Percentiles rank a stretch among this genome's conserved stretches.
These are phyloP conservation scores for Eucriotettix oculatus DNA, from an alignment of 2,888 invertebrate species.

Conservation along the genomic window DNA sequence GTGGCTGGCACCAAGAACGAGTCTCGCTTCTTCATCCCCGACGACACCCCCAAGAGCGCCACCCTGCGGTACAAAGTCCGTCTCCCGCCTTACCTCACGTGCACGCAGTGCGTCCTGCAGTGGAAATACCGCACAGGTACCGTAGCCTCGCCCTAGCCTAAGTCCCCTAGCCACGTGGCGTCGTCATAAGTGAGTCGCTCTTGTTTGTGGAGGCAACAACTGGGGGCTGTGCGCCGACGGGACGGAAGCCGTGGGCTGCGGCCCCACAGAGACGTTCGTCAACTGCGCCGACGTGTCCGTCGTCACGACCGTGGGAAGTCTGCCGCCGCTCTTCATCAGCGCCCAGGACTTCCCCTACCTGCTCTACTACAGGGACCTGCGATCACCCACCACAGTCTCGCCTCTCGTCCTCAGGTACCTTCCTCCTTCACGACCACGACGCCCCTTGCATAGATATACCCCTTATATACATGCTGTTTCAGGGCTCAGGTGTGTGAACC, in stretches of 20 bases:
- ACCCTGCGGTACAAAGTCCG: constrained; percentile 53
- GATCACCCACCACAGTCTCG: constrained; percentile 42
- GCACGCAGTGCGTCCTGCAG: constrained; percentile 79
- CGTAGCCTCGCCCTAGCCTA: too few species aligned
- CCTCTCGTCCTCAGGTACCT: constrained; percentile 62
- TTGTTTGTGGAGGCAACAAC: constrained; percentile 83
- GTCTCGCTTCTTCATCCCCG: constrained; percentile 51
- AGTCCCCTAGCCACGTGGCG: too few species aligned
- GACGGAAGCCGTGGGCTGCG: constrained; percentile 75
- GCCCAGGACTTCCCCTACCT: constrained; percentile 53
- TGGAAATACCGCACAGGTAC: constrained; percentile 80
- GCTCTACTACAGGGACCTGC: constrained; percentile 55
- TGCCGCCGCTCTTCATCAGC: constrained; percentile 46
- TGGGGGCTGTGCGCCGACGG: constrained; percentile 81
- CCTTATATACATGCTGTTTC: too few species aligned
- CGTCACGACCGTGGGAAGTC: constrained; percentile 58
- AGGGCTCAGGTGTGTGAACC: constrained; percentile 71
- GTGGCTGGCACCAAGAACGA: constrained; percentile 51
- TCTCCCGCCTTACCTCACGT: constrained; percentile 67
- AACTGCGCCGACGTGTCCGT: constrained; percentile 83
- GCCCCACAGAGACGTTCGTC: constrained; percentile 77
- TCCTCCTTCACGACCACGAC: too few species aligned
- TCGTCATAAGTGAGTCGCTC: too few species aligned
- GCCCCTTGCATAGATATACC: too few species aligned
- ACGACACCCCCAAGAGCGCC: constrained; percentile 46